These are phyloP conservation scores for Leistus spinibarbis DNA, from an alignment of 2,888 invertebrate genomes.

Conservation along the genomic window DNA sequence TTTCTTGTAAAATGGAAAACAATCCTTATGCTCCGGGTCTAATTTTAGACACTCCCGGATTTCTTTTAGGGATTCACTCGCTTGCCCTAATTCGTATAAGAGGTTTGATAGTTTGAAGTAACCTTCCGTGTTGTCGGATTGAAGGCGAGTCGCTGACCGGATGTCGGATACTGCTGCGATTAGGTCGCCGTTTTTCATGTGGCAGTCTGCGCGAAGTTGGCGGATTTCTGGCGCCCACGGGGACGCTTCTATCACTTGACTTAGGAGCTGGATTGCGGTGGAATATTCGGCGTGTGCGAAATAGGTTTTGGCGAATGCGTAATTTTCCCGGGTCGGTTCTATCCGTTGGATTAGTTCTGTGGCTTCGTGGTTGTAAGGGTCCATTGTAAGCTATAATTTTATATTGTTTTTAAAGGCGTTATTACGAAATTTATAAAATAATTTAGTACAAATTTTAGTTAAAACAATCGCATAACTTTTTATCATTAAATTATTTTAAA, in stretches of 20 bases:
- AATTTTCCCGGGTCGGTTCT: slow-evolving; percentile 66
- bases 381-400: slow-evolving; percentile 63
- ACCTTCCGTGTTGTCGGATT: slow-evolving; percentile 90
- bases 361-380: slow-evolving; percentile 81
- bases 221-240: slow-evolving; percentile 89
- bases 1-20: slow-evolving; percentile 95
- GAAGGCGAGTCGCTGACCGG: slow-evolving; percentile 85
- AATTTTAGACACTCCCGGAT: slow-evolving; percentile 95
- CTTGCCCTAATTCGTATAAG: slow-evolving; percentile 90
- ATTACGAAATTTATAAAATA: too few relatives aligned
- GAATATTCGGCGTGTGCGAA: slow-evolving; percentile 63
- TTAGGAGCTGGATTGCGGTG: slow-evolving; percentile 69
- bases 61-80: slow-evolving; percentile 88
- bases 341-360: slow-evolving; percentile 71
- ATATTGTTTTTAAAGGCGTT: background rate
- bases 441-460: too few relatives aligned
- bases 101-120: slow-evolving; percentile 81
- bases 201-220: slow-evolving; percentile 85
- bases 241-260: slow-evolving; percentile 75
- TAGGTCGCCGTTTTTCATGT: slow-evolving; percentile 77
- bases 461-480: too few relatives aligned
- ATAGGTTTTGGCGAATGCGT: slow-evolving; percentile 68
- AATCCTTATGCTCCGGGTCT: slow-evolving; percentile 96
- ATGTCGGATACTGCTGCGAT: slow-evolving; percentile 90
- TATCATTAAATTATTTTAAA: too few relatives aligned